phyloP scores from a whole-genome alignment of 2,888 invertebrate species.

The Drosophila mayaguana region DNA sequence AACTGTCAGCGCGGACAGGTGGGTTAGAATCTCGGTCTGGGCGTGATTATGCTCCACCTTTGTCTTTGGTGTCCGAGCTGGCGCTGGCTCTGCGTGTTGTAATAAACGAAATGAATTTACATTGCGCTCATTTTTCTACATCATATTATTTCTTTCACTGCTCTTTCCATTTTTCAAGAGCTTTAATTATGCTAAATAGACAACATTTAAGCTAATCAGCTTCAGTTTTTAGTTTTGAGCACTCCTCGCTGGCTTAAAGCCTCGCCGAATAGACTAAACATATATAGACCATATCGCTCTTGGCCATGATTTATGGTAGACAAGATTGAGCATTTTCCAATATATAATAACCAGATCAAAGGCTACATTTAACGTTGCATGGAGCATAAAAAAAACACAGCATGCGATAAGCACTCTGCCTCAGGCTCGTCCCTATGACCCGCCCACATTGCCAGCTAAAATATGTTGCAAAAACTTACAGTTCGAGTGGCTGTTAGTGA shows the following conservation, averaged over 20 bases:
- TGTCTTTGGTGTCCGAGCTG: constrained; percentile 47
- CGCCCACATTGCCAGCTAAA: constrained; percentile 38
- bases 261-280: background rate
- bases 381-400: constrained; percentile 17
- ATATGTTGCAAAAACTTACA: constrained; percentile 60
- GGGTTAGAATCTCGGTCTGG: constrained; percentile 43
- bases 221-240: background rate
- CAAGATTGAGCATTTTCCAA: constrained; percentile 57
- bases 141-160: background rate
- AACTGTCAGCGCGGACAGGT: constrained; percentile 63
- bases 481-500: constrained; percentile 59
- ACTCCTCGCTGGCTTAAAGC: background rate
- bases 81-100: constrained; percentile 42
- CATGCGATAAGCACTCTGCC: constrained; percentile 65
- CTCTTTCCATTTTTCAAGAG: background rate
- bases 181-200: constrained; percentile 50
- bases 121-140: constrained; percentile 43
- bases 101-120: constrained; percentile 76
- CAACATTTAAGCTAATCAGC: constrained; percentile 29
- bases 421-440: constrained; percentile 14
- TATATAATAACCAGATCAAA: constrained; percentile 60
- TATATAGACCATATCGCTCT: constrained; percentile 13
- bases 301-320: constrained; percentile 50
- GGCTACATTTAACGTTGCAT: constrained; percentile 33
- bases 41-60: constrained; percentile 65